phyloP scores from a whole-genome alignment of 2,113 vertebrate genomes.

The Nymphicus hollandicus region DNA sequence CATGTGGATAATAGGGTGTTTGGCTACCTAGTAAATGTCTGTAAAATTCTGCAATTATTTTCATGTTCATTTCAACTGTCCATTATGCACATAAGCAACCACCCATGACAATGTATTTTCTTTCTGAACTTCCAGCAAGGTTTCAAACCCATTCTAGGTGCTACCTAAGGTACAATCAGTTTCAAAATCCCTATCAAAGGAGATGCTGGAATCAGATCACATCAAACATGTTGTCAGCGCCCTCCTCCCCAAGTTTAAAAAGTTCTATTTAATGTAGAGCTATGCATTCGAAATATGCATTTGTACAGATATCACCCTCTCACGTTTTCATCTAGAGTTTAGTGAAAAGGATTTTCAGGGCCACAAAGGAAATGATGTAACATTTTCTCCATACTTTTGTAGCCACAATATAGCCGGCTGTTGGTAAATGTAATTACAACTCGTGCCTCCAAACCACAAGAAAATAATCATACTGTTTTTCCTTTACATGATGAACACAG shows the following conservation, averaged over 20 bases:
- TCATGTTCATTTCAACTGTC: not conserved
- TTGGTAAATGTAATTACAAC: slow-evolving; percentile 35
- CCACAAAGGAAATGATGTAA: slow-evolving; percentile 52
- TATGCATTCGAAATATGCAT: not conserved
- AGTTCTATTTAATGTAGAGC: not conserved
- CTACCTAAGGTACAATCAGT: not conserved
- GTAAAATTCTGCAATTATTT: not conserved
- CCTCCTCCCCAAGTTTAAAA: not conserved
- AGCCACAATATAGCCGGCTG: slow-evolving; percentile 31
- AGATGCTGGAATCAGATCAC: not conserved
- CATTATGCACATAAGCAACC: not conserved
- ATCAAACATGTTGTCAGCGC: not conserved
- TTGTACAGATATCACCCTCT: not conserved
- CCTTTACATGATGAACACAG: not conserved
- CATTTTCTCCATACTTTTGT: not conserved
- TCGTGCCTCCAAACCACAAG: slow-evolving; percentile 1
- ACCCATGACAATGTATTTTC: accelerated
- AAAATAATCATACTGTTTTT: slow-evolving; percentile 30
- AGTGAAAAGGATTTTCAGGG: slow-evolving; percentile 23
- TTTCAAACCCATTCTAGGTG: not conserved
- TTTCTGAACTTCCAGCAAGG: not conserved
- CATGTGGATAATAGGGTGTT: accelerated
- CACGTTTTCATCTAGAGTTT: not conserved
- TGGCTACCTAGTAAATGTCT: not conserved
- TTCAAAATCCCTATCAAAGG: not conserved